These are phyloP conservation scores for Maniola jurtina DNA, from an alignment of 1,140 invertebrate genomes.

Conservation along the genomic window DNA sequence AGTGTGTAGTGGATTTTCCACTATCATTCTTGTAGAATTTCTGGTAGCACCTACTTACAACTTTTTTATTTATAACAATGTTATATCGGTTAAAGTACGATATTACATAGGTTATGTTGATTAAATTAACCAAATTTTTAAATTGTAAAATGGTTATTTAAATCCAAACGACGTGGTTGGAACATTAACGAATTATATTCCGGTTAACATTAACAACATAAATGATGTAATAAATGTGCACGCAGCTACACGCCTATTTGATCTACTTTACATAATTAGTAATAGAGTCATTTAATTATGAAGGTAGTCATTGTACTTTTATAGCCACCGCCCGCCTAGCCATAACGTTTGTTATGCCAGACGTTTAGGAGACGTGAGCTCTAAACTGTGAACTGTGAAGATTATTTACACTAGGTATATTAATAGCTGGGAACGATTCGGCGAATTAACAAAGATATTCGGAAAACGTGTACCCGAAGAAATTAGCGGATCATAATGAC, in stretches of 20 bases:
- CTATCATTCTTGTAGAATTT: not conserved
- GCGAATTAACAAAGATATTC: slow-evolving; percentile 1
- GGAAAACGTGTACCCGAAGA: slow-evolving; percentile 6
- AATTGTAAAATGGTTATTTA: no score
- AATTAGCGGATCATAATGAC: slow-evolving; percentile 18
- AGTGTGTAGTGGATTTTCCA: slow-evolving; percentile 22
- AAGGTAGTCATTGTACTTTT: not conserved
- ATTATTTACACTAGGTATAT: slow-evolving; percentile 6
- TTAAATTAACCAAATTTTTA: no score
- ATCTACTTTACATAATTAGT: not conserved
- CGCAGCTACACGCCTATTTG: not conserved
- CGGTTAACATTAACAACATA: no score
- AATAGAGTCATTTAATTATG: not conserved
- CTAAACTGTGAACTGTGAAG: not conserved
- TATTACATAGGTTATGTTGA: no score
- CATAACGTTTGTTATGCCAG: not conserved
- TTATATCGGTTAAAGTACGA: no score
- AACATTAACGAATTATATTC: no score
- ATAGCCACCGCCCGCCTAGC: not conserved
- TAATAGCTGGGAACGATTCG: slow-evolving; percentile 11
- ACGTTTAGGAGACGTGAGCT: slow-evolving; percentile 2
- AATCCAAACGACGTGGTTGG: no score
- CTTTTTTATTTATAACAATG: not conserved
- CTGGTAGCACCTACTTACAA: not conserved
- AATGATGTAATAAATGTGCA: no score